Evolutionary conservation across 2,113 vertebrate genomes (phyloP), one percentile per base, ranked within the genome.

Genomic region (Coturnix japonica): DNA sequence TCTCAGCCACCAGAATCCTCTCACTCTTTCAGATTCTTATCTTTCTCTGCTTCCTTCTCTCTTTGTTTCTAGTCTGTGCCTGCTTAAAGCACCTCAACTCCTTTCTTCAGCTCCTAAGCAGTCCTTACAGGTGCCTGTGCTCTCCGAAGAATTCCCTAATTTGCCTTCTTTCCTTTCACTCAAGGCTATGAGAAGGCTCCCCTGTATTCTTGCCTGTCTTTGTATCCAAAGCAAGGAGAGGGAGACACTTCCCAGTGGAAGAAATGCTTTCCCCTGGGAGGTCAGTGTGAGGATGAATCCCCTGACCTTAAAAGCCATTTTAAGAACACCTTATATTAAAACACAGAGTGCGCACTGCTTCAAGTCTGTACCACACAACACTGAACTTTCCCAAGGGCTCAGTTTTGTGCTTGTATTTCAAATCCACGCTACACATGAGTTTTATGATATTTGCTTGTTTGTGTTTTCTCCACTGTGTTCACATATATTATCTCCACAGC

Each of bases 361-460:
- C 76, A 35, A 95, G 44, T 22, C 84, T 63, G 59, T 33, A 28
- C 43, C 14, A 30, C 4, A 9, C 23, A 75, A 22, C 53, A 30
- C 28, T 47, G 11, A 39, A 8, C 65, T 87, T 47, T 94, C 49
- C 46, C 85, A 74, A 61, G 41, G 64, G 18, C 91, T 97, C 30
- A 35, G 33, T 96, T 92, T 82, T 89, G 56, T 8, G 13, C 44
- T 1, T 88, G 65, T 37, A 65, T 92, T 96, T 95, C 73, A 87
- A 91, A 91, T 65, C 47, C 1, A 1, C 26, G 53, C 44, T 80
- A 69, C 85, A 67, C 64, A 73, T 69, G 23, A 87, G 57, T 86
- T 75, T 87, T 84, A 94, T 95, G 74, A 92, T 95, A 96, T 95
- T 97, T 97, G 63, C 82, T 95, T 93, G 82, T 95, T 94, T 94